phyloP scores from a whole-genome alignment of 2,888 invertebrate genomes.

The Hyposoter didymator region DNA sequence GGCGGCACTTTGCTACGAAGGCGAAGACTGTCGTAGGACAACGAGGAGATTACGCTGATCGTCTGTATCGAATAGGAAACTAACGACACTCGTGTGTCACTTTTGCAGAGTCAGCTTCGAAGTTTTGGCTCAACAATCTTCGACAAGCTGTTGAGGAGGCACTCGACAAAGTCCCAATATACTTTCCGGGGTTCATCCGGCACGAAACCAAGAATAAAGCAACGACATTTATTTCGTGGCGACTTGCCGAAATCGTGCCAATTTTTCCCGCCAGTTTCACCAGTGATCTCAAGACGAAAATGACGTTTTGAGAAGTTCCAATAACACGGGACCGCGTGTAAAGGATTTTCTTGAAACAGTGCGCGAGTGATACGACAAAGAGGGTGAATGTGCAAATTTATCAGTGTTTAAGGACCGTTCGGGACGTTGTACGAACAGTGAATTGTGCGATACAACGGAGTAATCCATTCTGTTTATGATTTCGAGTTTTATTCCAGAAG shows the following conservation, averaged over 20 bases:
- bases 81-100: conserved; percentile 74
- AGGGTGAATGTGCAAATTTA: conserved; percentile 37
- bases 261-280: conserved; percentile 51
- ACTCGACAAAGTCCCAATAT: conserved; percentile 10
- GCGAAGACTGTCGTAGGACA: conserved; percentile 34
- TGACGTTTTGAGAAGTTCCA: conserved; percentile 43
- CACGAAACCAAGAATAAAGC: conserved; percentile 19
- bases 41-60: conserved; percentile 39
- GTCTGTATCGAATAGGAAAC: conserved; percentile 57
- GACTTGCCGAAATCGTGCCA: neutral
- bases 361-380: conserved; percentile 49
- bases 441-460: neutral
- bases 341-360: conserved; percentile 47
- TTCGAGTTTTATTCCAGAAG: neutral
- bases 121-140: conserved; percentile 61
- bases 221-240: conserved; percentile 10
- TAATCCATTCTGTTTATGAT: neutral
- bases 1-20: conserved; percentile 34
- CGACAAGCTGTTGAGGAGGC: conserved; percentile 55
- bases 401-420: conserved; percentile 40
- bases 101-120: conserved; percentile 58
- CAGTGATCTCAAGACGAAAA: conserved; percentile 45
- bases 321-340: conserved; percentile 28
- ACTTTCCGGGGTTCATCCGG: conserved; percentile 47
- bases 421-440: conserved; percentile 28